Conservation (phyloP, 2,797 vertebrate genomes). For the Furcifer pardalis region DNA sequence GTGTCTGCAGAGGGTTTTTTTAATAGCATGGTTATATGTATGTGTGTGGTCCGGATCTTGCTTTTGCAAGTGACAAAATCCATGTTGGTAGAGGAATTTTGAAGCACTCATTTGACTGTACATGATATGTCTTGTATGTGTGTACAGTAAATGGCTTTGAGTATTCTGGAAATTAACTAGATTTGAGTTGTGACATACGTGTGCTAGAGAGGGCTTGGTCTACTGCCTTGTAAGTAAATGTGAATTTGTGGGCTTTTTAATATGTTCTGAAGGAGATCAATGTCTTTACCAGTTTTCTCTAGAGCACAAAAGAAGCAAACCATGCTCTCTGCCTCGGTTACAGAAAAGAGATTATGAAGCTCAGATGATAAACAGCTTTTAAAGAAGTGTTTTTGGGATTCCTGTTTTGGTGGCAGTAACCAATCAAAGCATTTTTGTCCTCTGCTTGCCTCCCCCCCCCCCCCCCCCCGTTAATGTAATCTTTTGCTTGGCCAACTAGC, state of each 20-base stretch:
- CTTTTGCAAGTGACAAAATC: background rate
- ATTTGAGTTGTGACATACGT: conserved; percentile 12
- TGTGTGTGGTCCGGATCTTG: background rate
- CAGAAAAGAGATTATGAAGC: conserved; percentile 2
- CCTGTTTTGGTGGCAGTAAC: conserved; percentile 9
- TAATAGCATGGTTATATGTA: accelerated
- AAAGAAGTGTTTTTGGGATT: conserved; percentile 27
- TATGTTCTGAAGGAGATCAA: background rate
- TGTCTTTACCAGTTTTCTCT: background rate
- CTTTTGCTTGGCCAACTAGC: conserved; percentile 39
- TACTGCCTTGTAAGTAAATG: conserved; percentile 48
- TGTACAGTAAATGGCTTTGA: background rate
- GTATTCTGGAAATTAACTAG: conserved; percentile 29
- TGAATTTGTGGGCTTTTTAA: conserved; percentile 2
- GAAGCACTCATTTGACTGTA: conserved; percentile 3
- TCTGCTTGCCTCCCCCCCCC: background rate
- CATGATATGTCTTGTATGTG: background rate
- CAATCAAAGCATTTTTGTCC: conserved; percentile 2
- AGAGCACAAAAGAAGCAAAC: too few species aligned
- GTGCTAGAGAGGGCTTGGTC: background rate
- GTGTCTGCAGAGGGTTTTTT: conserved; percentile 52
- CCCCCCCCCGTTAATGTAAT: conserved; percentile 26
- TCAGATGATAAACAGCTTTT: conserved; percentile 10
- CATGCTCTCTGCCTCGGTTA: background rate
- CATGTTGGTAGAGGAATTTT: conserved; percentile 23